Conservation (phyloP, 2,113 vertebrate species). For the Oceanodroma tethys region DNA sequence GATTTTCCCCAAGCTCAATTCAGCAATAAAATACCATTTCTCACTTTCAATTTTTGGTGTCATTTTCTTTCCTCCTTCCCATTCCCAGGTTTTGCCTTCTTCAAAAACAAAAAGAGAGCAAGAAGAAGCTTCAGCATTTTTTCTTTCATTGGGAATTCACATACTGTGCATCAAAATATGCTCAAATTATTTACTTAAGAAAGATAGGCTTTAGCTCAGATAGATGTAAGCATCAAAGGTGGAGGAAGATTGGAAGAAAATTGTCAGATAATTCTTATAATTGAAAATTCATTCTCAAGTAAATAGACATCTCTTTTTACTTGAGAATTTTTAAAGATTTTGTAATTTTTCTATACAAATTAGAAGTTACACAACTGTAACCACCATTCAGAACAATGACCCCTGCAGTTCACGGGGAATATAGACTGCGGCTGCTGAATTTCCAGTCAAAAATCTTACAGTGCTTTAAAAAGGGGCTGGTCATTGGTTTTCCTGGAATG, state of each 20-base stretch:
- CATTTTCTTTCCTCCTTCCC: neutral
- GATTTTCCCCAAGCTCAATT: neutral
- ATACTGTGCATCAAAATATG: neutral
- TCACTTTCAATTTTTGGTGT: slow-evolving; percentile 1
- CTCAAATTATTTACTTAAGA: neutral
- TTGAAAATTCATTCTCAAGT: neutral
- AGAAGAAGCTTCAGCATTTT: neutral
- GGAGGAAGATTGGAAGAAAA: neutral
- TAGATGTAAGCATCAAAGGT: neutral
- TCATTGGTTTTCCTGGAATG: neutral
- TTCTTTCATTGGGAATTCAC: neutral
- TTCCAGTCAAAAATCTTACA: neutral
- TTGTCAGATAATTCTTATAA: neutral
- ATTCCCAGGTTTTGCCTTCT: neutral
- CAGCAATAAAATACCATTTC: neutral
- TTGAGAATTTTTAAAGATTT: neutral
- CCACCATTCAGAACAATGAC: neutral
- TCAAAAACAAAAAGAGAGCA: neutral
- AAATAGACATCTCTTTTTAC: neutral
- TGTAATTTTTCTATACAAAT: neutral
- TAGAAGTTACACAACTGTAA: neutral
- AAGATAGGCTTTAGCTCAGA: neutral
- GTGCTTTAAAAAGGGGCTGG: neutral
- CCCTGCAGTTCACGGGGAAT: neutral
- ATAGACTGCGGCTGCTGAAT: neutral